Conservation (phyloP, 2,888 invertebrate species). For the Ptychoptera albimana region DNA sequence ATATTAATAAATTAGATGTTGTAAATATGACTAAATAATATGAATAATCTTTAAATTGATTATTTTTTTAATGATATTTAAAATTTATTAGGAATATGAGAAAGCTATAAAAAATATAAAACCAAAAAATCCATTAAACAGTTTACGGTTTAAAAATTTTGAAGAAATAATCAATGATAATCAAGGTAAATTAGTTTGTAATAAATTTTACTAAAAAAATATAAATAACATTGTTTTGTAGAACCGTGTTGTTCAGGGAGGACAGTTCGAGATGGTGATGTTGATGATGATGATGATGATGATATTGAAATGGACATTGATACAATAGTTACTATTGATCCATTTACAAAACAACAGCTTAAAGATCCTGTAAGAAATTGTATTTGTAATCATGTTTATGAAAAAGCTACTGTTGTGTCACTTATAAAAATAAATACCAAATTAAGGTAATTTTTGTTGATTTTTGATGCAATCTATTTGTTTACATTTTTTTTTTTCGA, state of each 20-base stretch:
- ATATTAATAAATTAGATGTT: no score
- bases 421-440: constrained; percentile 26
- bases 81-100: no score
- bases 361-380: constrained; percentile 35
- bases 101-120: no score
- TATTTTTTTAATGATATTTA: no score
- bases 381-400: constrained; percentile 35
- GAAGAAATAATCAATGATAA: no score
- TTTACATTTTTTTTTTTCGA: neutral
- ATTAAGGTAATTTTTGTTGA: constrained; percentile 22
- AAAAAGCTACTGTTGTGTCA: constrained; percentile 30
- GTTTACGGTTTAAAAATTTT: no score
- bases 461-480: constrained; percentile 23
- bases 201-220: no score
- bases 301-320: constrained; percentile 17
- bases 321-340: constrained; percentile 29
- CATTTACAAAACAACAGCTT: constrained; percentile 34
- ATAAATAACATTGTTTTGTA: neutral
- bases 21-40: no score
- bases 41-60: no score
- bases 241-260: neutral
- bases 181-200: no score
- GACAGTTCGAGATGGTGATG: no score
- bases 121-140: no score
- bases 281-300: constrained; percentile 9